These are phyloP conservation scores for Isurus oxyrinchus DNA, from an alignment of 2,113 vertebrate genomes.

Conservation along the genomic window DNA sequence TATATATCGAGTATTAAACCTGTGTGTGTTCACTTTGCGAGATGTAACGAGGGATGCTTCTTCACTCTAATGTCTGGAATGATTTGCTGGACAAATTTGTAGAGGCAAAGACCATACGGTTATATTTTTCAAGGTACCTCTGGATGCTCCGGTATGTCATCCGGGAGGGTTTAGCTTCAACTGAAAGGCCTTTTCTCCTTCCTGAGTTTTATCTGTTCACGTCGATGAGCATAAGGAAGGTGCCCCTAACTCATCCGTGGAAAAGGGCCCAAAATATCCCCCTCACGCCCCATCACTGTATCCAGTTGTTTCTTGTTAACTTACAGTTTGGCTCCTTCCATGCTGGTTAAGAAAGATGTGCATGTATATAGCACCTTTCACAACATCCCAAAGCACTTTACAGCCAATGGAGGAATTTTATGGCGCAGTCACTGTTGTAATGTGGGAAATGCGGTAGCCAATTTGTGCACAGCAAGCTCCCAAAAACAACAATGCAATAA, in stretches of 20 bases:
- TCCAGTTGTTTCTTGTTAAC: background rate
- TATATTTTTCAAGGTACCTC: background rate
- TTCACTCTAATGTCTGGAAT: background rate
- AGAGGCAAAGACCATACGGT: background rate
- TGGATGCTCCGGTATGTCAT: background rate
- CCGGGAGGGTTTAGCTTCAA: background rate
- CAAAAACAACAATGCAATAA: too few relatives aligned
- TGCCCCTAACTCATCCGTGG: background rate
- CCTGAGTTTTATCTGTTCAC: background rate
- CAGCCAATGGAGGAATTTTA: background rate
- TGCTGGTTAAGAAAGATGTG: background rate
- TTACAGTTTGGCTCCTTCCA: background rate
- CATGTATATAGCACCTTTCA: background rate
- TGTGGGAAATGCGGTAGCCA: background rate
- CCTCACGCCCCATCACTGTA: too few relatives aligned
- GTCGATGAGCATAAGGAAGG: background rate
- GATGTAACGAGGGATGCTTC: background rate
- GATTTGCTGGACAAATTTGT: background rate
- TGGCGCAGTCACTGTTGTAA: background rate
- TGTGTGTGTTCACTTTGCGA: background rate
- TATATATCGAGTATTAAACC: background rate
- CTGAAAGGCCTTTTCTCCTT: background rate
- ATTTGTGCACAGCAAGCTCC: background rate
- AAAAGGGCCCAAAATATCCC: background rate
- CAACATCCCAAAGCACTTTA: background rate